Base-by-base conservation (phyloP, 2,888 invertebrate species). In the Phrixothrix hirtus region DNA sequence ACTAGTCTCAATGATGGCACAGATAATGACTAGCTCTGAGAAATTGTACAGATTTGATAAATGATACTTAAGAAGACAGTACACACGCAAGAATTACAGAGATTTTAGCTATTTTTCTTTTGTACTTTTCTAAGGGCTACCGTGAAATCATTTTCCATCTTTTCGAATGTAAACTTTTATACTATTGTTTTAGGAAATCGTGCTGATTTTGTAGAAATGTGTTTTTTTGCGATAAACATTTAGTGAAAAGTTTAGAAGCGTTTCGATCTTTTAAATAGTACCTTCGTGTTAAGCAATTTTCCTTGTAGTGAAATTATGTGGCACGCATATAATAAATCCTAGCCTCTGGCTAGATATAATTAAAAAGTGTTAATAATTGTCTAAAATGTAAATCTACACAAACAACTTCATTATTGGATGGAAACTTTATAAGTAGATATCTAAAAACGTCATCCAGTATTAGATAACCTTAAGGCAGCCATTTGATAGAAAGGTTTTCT, bases 21-120 rank as follows among this genome's bases (percentile, higher is more conserved):
- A 39, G 42, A 49, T 49, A 43, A 43, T 43, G 49, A 48, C 36
- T 14, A 38, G n/a, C n/a, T n/a, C n/a, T n/a, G 29, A 39, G 52
- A 52, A 45, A 52, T 35, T 41, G 46, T 46, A 41, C 29, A 46
- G 52, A 52, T 52, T 52, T 52, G 52, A 52, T 52, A 52, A 52
- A 52, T 52, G 45, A 52, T 51, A 45, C 51, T 43, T 45, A 45
- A 51, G 45, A 36, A 31, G 21, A 32, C 38, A 17, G 11, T 27
- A 30, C 30, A 52, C 52, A 46, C 46, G 52, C 51, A 36, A 39
- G 29, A 14, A 17, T 43, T 42, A 13, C 1, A 9, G 34, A 21
- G 39, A 32, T 36, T 34, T 27, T 13, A 13, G 30, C 35, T 25
- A 45, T 45, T 45, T 37, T 45, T 45, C 45, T 45, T 45, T 45